phyloP scores from a whole-genome alignment of 2,113 vertebrate genomes.

The Nothoprocta perdicaria region DNA sequence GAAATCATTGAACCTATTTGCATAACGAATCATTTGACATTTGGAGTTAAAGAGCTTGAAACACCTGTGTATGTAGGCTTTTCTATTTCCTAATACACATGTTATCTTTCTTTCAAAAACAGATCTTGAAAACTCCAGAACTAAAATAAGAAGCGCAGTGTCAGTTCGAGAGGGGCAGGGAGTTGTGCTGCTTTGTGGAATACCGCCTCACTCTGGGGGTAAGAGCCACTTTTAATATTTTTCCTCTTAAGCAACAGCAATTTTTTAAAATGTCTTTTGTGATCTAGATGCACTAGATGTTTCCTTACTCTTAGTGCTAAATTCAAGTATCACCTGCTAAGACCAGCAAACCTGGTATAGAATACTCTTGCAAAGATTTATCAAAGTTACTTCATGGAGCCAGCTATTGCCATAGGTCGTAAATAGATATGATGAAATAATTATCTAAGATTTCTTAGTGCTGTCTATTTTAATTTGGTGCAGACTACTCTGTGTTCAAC shows the following conservation, averaged over 20 bases:
- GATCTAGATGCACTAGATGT: not conserved
- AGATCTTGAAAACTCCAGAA: slow-evolving; percentile 90
- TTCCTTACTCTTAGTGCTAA: not conserved
- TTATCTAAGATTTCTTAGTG: not conserved
- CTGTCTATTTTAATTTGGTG: not conserved
- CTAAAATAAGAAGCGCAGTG: slow-evolving; percentile 86
- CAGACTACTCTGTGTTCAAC: not conserved
- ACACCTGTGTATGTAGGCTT: not conserved
- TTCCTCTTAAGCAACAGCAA: not conserved
- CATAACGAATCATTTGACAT: rapidly evolving
- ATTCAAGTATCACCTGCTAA: not conserved
- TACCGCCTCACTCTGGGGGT: slow-evolving; percentile 88
- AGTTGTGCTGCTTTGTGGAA: slow-evolving; percentile 91
- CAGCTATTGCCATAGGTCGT: not conserved
- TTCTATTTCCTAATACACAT: not conserved
- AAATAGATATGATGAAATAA: not conserved
- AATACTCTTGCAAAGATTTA: not conserved
- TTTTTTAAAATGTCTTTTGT: not conserved
- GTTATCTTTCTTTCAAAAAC: slow-evolving; percentile 34
- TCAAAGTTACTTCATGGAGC: not conserved
- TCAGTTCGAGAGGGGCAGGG: slow-evolving; percentile 95
- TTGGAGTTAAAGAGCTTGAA: rapidly evolving
- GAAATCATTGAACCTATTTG: rapidly evolving
- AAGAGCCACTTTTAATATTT: slow-evolving; percentile 39
- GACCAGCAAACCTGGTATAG: not conserved